Base-by-base conservation (phyloP, 2,113 vertebrate genomes). In the Himantopus leucocephalus region DNA sequence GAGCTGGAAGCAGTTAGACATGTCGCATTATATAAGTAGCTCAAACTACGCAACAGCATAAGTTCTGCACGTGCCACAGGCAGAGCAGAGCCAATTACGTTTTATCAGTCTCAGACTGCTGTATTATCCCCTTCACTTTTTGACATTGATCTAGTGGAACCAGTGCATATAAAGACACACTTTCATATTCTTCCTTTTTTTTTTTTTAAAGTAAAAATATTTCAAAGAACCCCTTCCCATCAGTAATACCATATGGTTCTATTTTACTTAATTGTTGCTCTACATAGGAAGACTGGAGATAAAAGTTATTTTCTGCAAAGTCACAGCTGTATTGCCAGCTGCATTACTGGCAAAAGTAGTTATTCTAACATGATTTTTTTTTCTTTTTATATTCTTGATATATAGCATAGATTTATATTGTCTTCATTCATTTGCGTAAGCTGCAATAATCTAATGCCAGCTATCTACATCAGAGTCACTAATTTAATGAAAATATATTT, bases 241-340 rank as follows among this genome's bases (percentile, higher is more conserved):
- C 90, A 74, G 13, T 91, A 90, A 79, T 52, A 88, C 77, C 96
- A 97, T 97, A 96, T 95, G 97, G 94, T 97, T 96, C 84, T 96
- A 41, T 95, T 97, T 97, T 97, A 96, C 93, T 96, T 94, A 95
- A 97, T 97, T 97, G 88, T 95, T 96, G 82, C 72, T 92, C 78
- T 96, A 74, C 74, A 86, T 94, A 95, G 92, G 87, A 95, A 95
- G 92, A 92, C 75, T 58, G 81, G 73, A 96, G 95, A 97, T 97
- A 97, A 97, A 97, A 96, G 93, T 97, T 75, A 96, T 83, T 96
- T 96, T 97, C 91, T 97, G 94, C 80, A 76, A 96, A 96, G 85
- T 96, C 86, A 95, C 94, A 97, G 94, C 94, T 97, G 95, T 86
- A 94, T 94, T 96, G 47, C 88, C 95, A 97, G 92, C 91, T 97